A percentile compares a stretch with the other conserved stretches of the same genome.
phyloP scores from a whole-genome alignment of 2,797 vertebrate species.

The Gymnothorax reevesii region DNA sequence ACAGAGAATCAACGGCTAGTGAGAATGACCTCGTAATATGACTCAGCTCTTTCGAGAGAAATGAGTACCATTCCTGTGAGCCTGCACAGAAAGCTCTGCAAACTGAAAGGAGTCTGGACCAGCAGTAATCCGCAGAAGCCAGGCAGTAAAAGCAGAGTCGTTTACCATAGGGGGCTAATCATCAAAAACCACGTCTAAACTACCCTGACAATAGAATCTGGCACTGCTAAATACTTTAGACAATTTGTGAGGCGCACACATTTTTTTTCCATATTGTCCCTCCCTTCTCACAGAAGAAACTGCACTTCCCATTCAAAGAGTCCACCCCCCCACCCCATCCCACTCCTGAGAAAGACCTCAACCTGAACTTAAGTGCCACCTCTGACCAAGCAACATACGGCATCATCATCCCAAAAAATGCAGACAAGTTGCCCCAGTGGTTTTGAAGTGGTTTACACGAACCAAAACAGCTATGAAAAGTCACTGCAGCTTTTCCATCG shows the following conservation, averaged over 20 bases:
- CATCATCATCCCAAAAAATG: conserved; percentile 35
- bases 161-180: conserved; percentile 67
- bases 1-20: conserved; percentile 34
- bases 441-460: conserved; percentile 47
- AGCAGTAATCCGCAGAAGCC: conserved; percentile 54
- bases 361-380: conserved; percentile 40
- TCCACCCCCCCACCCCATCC: background rate
- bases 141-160: conserved; percentile 66
- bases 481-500: conserved; percentile 63
- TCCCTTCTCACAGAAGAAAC: conserved; percentile 16
- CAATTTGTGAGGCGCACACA: background rate
- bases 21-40: conserved; percentile 46
- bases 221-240: conserved; percentile 11
- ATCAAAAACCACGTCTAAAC: conserved; percentile 48
- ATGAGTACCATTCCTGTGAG: conserved; percentile 48
- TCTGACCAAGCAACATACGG: conserved; percentile 35
- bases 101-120: conserved; percentile 55
- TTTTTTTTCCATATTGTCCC: background rate
- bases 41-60: conserved; percentile 50
- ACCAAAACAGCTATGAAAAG: conserved; percentile 54
- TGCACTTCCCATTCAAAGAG: conserved; percentile 15
- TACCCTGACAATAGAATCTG: conserved; percentile 48
- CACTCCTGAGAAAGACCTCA: conserved; percentile 28
- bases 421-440: conserved; percentile 26
- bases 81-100: conserved; percentile 33